A percentile compares a stretch with the other conserved stretches of the same genome.
Conservation (phyloP, 2,797 vertebrate species). For the Cossypha caffra region DNA sequence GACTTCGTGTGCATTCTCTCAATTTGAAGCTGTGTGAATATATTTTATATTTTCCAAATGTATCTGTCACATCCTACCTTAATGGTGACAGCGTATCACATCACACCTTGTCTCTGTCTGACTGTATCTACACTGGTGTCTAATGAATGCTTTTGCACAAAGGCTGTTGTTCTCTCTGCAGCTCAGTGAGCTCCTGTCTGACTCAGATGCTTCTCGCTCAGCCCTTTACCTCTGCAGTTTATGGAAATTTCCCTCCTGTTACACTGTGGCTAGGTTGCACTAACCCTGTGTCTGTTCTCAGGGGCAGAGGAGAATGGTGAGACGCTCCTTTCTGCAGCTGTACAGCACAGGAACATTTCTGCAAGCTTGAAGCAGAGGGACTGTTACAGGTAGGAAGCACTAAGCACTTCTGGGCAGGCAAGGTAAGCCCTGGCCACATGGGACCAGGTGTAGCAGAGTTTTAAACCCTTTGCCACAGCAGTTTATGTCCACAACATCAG, state of each 20-base stretch:
- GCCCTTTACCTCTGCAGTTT: neutral
- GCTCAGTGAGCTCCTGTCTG: neutral
- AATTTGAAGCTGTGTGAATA: neutral
- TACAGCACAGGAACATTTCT: neutral
- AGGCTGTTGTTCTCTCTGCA: slow-evolving; percentile 1
- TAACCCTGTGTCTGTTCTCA: neutral
- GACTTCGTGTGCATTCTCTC: neutral
- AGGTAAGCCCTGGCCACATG: neutral
- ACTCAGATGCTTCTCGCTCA: neutral
- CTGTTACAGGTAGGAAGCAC: neutral
- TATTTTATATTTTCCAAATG: neutral
- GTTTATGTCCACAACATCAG: fast-evolving
- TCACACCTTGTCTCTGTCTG: slow-evolving; percentile 19
- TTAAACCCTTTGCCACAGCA: neutral
- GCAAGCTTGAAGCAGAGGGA: neutral
- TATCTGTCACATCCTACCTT: slow-evolving; percentile 39
- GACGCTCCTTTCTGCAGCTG: neutral
- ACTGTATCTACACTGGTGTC: neutral
- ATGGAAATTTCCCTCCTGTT: neutral
- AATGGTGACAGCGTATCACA: slow-evolving; percentile 36
- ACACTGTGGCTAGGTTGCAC: neutral
- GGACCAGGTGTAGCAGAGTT: neutral
- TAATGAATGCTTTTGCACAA: slow-evolving; percentile 48
- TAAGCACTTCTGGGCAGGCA: neutral
- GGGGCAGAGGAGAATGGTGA: neutral